Conservation (phyloP, 2,888 invertebrate genomes). For the Lasius platythorax region DNA sequence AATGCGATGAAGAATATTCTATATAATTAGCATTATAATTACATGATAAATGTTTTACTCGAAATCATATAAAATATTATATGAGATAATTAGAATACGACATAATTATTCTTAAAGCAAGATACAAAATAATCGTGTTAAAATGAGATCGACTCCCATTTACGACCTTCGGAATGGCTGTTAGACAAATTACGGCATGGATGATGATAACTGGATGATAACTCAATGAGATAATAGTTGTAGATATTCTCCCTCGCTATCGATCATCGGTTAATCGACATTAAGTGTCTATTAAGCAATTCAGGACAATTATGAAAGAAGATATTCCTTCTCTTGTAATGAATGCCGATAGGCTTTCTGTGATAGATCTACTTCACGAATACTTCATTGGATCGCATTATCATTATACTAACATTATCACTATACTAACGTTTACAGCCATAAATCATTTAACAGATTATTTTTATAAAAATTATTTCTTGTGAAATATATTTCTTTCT, state of each 20-base stretch:
- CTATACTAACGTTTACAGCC: not conserved
- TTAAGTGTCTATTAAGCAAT: constrained; percentile 71
- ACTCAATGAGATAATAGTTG: constrained; percentile 21
- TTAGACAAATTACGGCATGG: constrained; percentile 37
- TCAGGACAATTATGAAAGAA: constrained; percentile 64
- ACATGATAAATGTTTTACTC: not conserved
- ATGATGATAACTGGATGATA: constrained; percentile 50
- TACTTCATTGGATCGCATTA: not conserved
- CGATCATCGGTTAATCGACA: constrained; percentile 63
- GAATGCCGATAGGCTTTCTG: constrained; percentile 55
- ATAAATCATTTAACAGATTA: not conserved
- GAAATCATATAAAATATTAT: not conserved
- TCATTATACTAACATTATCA: not conserved
- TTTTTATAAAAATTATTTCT: not conserved
- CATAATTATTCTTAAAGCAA: constrained; percentile 49
- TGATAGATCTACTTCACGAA: not conserved
- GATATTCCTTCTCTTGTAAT: constrained; percentile 61
- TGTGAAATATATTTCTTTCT: not conserved
- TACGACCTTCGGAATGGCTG: not conserved
- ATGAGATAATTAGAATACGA: not conserved
- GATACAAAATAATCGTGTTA: constrained; percentile 2
- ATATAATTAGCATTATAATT: not conserved
- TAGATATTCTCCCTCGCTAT: constrained; percentile 55
- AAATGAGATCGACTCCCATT: not conserved
- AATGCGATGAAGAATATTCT: not conserved